phyloP scores from a whole-genome alignment of 1,140 invertebrate species.

The Pachyrhynchus sulphureomaculatus region DNA sequence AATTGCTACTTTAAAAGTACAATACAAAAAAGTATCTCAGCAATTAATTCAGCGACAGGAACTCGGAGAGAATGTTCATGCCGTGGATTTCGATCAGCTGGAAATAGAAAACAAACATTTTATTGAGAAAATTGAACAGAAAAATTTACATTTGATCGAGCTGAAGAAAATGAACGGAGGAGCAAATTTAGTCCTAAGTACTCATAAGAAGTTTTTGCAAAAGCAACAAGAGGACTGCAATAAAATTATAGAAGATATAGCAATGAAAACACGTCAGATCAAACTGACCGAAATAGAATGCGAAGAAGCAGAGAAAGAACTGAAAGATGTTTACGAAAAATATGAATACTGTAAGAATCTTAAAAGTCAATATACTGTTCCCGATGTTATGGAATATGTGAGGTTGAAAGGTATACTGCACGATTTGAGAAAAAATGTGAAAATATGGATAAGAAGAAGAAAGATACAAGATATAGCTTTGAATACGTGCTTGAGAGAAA shows the following conservation, averaged over 20 bases:
- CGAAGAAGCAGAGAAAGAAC: conserved; percentile 30
- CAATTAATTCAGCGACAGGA: conserved; percentile 48
- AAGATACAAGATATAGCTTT: conserved; percentile 50
- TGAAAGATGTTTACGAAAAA: conserved; percentile 32
- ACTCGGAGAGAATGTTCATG: conserved; percentile 50
- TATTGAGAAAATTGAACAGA: conserved; percentile 49
- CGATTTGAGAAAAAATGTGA: conserved; percentile 54
- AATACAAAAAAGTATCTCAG: conserved; percentile 45
- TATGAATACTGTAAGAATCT: conserved; percentile 35
- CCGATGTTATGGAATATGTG: conserved; percentile 59
- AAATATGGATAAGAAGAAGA: conserved; percentile 53
- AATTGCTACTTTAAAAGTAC: conserved; percentile 44
- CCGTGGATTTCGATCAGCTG: conserved; percentile 55
- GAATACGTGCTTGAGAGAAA: conserved; percentile 36
- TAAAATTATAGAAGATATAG: conserved; percentile 30
- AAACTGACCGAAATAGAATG: conserved; percentile 32
- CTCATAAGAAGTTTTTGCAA: conserved; percentile 41
- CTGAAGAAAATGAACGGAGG: conserved; percentile 52
- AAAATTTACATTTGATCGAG: conserved; percentile 47
- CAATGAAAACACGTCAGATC: conserved; percentile 32
- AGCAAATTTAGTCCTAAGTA: conserved; percentile 41
- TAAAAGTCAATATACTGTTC: conserved; percentile 46
- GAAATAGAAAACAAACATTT: conserved; percentile 53
- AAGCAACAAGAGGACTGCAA: conserved; percentile 37
- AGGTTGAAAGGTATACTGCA: conserved; percentile 54